Evolutionary conservation across 2,888 invertebrate species (phyloP).

Genomic region (Escarpia spicata): DNA sequence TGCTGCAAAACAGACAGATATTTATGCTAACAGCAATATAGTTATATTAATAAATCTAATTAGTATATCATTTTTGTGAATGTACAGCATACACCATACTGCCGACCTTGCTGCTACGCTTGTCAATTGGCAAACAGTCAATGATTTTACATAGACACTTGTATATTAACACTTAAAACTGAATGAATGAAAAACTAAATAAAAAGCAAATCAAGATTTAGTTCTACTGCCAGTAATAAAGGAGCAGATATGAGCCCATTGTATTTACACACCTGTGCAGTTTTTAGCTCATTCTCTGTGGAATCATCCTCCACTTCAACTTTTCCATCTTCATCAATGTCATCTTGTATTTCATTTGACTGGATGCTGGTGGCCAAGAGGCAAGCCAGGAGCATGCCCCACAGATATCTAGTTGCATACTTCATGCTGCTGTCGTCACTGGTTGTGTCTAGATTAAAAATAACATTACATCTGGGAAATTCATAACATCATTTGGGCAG

Average conservation of each 20-base stretch:
- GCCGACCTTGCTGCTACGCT: neutral
- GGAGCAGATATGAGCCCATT: neutral
- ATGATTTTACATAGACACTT: neutral
- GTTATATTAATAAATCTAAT: neutral
- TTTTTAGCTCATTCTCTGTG: conserved; percentile 24
- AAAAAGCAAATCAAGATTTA: neutral
- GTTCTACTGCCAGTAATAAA: neutral
- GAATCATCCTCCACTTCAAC: conserved; percentile 26
- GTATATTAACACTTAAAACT: neutral
- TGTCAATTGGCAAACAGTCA: neutral
- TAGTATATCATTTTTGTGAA: neutral
- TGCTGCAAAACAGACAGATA: conserved; percentile 48
- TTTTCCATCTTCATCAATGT: conserved; percentile 26
- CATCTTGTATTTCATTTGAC: conserved; percentile 6
- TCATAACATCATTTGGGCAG: neutral
- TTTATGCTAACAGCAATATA: neutral
- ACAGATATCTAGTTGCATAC: conserved; percentile 7
- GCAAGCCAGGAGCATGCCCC: conserved; percentile 25
- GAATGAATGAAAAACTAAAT: neutral
- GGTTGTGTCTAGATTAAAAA: neutral
- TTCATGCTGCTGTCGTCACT: conserved; percentile 19
- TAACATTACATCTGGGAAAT: neutral
- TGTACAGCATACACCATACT: neutral
- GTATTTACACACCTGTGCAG: conserved; percentile 22
- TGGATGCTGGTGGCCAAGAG: conserved; percentile 17